Percentiles rank a stretch among this genome's conserved stretches.
Conservation (phyloP, 2,113 vertebrate species). For the Cheilinus undulatus region DNA sequence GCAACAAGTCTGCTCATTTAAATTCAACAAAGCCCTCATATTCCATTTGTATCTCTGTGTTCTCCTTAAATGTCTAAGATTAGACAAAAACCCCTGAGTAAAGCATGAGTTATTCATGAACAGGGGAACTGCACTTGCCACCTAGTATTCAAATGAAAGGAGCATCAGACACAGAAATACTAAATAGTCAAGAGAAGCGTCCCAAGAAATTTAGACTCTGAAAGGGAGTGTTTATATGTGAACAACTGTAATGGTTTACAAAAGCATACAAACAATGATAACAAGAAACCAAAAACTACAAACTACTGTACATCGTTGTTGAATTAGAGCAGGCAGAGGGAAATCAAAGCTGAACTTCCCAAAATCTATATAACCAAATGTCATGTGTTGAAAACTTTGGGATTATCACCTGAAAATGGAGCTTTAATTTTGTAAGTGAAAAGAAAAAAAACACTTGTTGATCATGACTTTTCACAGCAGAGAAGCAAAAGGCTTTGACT, state of each 20-base stretch:
- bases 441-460: no score
- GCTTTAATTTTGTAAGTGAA: slow-evolving; percentile 8
- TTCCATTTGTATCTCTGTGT: slow-evolving; percentile 64
- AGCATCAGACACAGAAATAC: slow-evolving; percentile 60
- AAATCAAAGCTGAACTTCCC: slow-evolving; percentile 6
- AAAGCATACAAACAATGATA: slow-evolving; percentile 44
- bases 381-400: slow-evolving; percentile 10
- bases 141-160: slow-evolving; percentile 70
- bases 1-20: slow-evolving; percentile 50
- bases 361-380: not conserved
- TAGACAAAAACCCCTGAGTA: slow-evolving; percentile 67
- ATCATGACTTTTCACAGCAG: no score
- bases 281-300: slow-evolving; percentile 55
- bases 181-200: slow-evolving; percentile 51
- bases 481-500: no score
- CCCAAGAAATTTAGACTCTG: slow-evolving; percentile 49
- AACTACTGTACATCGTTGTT: slow-evolving; percentile 23
- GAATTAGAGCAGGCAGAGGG: slow-evolving; percentile 22
- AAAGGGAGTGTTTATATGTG: slow-evolving; percentile 31
- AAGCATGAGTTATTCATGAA: slow-evolving; percentile 79
- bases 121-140: slow-evolving; percentile 71
- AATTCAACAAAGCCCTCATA: slow-evolving; percentile 52
- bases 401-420: not conserved
- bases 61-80: slow-evolving; percentile 71
- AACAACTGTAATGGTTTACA: slow-evolving; percentile 33